Percentiles rank a stretch among this genome's conserved stretches.
These are phyloP conservation scores for Gadopsis bispinosus DNA, from an alignment of 2,797 vertebrate species.

Conservation along the genomic window DNA sequence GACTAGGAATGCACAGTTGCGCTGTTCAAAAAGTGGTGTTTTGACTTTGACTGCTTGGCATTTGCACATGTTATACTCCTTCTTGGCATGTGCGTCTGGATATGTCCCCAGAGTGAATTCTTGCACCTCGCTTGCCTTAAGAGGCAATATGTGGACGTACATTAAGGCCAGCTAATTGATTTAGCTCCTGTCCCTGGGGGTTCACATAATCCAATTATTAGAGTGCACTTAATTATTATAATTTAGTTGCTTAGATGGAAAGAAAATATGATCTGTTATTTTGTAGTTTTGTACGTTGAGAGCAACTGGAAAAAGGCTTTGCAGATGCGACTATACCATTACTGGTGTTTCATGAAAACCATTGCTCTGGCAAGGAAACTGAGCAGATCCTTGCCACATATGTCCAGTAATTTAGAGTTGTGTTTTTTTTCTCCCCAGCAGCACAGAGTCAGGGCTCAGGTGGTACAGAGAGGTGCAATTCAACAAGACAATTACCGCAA, in stretches of 20 bases:
- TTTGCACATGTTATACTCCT: constrained; percentile 51
- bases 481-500: constrained; percentile 76
- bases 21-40: constrained; percentile 56
- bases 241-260: constrained; percentile 54
- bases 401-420: constrained; percentile 22
- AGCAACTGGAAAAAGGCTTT: constrained; percentile 3
- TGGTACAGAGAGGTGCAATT: constrained; percentile 72
- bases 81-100: constrained; percentile 54
- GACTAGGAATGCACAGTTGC: constrained; percentile 59
- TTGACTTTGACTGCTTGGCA: constrained; percentile 62
- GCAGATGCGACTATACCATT: constrained; percentile 2
- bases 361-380: not conserved
- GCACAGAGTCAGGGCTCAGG: constrained; percentile 68
- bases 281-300: constrained; percentile 18
- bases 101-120: constrained; percentile 64
- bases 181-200: constrained; percentile 56
- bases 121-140: constrained; percentile 67
- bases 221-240: constrained; percentile 61
- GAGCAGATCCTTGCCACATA: constrained; percentile 28
- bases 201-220: constrained; percentile 68
- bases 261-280: constrained; percentile 53
- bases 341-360: constrained; percentile 25
- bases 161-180: constrained; percentile 74
- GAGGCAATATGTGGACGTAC: constrained; percentile 73
- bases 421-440: not conserved